phyloP scores from a whole-genome alignment of 2,113 vertebrate species.

The Thalassoma bifasciatum region DNA sequence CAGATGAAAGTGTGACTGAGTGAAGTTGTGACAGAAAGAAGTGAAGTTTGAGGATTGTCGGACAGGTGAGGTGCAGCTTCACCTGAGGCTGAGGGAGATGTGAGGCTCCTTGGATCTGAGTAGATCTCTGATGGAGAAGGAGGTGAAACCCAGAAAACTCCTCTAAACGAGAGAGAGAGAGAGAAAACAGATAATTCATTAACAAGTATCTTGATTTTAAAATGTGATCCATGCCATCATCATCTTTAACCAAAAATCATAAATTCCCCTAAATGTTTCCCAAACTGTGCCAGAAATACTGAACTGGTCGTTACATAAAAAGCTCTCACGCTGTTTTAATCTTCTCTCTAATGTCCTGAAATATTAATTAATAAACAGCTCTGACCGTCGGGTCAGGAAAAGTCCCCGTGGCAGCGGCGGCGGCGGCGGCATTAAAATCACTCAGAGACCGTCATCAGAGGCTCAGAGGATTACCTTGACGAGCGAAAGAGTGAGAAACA shows the following conservation, averaged over 20 bases:
- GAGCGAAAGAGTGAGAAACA: slow-evolving; percentile 27
- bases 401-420: too few relatives aligned
- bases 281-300: background rate
- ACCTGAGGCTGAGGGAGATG: slow-evolving; percentile 57
- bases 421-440: slow-evolving; percentile 18
- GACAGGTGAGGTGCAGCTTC: too few relatives aligned
- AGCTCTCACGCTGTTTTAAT: background rate
- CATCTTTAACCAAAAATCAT: too few relatives aligned
- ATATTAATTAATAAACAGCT: slow-evolving; percentile 10
- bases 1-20: slow-evolving; percentile 13
- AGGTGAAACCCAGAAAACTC: slow-evolving; percentile 58
- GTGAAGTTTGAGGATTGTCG: too few relatives aligned
- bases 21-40: too few relatives aligned
- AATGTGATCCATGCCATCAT: too few relatives aligned
- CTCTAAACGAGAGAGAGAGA: slow-evolving; percentile 50
- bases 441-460: slow-evolving; percentile 42
- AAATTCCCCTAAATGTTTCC: too few relatives aligned
- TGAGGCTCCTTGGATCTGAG: slow-evolving; percentile 57
- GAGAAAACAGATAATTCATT: background rate
- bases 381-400: background rate
- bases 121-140: slow-evolving; percentile 68
- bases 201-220: too few relatives aligned
- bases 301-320: background rate
- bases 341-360: background rate
- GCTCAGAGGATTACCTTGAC: slow-evolving; percentile 58